Evolutionary conservation across 2,113 vertebrate genomes (phyloP), one percentile per base, ranked within the genome.

Genomic region (Petrocephalus microphthalmus): DNA sequence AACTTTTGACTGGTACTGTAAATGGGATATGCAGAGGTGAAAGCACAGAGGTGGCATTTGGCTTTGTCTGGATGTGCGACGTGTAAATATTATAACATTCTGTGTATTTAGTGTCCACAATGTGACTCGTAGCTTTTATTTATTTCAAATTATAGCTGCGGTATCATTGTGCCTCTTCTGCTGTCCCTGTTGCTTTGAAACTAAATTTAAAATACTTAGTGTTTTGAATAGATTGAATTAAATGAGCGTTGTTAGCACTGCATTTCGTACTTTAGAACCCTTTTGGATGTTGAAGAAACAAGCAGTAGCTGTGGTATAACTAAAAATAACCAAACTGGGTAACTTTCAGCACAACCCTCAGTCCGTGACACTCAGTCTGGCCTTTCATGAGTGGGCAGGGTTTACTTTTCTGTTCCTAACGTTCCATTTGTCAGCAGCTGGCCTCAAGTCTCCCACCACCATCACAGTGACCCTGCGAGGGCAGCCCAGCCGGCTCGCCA

Each of bases 391-490:
- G 71, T 5, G 6, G 33, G 37, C 29, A 19, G 6, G 71, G 13
- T 67, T 67, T 5, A 42, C 71, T 42, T 13, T 42, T 37, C 67
- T 37, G 81, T 89, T 17, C 15, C 13, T 67, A 54, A 37, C 42
- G 5, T 81, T 8, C 7, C 45, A 19, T 42, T 10, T 45, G 25
- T 92, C 88, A 91, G 91, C 89, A 90, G 88, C 92, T 97, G 98
- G 97, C 89, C 94, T 98, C 90, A 99, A 99, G 95, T 96, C 96
- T 10, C 97, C 98, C 0, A 97, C 97, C 0, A 97, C 97, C 87
- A 98, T 99, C 87, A 99, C 97, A 0, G 97, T 99, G 94, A 99
- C 97, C 0, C 95, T 99, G 67, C 94, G 97, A 78, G 97, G 96
- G 1, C 97, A 98, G 91, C 96, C 96, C 0, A 94, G 94, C 92